phyloP scores from a whole-genome alignment of 2,797 vertebrate species.

The Xiphorhynchus erythropygius region DNA sequence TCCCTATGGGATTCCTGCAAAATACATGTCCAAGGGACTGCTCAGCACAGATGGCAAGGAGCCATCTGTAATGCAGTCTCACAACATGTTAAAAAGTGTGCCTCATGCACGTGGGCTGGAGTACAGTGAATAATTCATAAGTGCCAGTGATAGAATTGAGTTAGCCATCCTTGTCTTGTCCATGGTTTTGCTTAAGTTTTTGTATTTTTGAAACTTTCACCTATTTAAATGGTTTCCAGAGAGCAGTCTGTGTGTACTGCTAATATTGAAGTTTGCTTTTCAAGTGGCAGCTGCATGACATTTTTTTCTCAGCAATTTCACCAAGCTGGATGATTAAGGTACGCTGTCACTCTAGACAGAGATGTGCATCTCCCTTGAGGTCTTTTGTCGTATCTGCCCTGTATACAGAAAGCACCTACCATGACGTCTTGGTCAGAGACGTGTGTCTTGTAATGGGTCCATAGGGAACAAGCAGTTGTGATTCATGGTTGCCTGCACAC shows the following conservation, averaged over 20 bases:
- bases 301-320: not conserved
- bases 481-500: not conserved
- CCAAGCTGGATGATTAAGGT: conserved; percentile 3
- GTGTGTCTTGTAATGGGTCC: not conserved
- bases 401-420: not conserved
- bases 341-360: not conserved
- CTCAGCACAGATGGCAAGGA: not conserved
- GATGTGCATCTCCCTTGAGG: conserved; percentile 24
- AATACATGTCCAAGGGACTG: not conserved
- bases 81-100: not conserved
- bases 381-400: not conserved
- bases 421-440: not conserved
- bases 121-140: not conserved
- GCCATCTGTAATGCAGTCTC: not conserved
- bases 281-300: fast-evolving
- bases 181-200: not conserved
- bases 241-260: not conserved
- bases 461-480: not conserved
- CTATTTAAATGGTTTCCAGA: not conserved
- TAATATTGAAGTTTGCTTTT: not conserved
- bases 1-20: not conserved
- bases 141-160: not conserved
- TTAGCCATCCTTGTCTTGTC: not conserved
- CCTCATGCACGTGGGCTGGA: fast-evolving
- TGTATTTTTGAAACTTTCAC: not conserved